A percentile compares a stretch with the other conserved stretches of the same genome.
phyloP scores from a whole-genome alignment of 2,113 vertebrate species.

The Edolisoma coerulescens region DNA sequence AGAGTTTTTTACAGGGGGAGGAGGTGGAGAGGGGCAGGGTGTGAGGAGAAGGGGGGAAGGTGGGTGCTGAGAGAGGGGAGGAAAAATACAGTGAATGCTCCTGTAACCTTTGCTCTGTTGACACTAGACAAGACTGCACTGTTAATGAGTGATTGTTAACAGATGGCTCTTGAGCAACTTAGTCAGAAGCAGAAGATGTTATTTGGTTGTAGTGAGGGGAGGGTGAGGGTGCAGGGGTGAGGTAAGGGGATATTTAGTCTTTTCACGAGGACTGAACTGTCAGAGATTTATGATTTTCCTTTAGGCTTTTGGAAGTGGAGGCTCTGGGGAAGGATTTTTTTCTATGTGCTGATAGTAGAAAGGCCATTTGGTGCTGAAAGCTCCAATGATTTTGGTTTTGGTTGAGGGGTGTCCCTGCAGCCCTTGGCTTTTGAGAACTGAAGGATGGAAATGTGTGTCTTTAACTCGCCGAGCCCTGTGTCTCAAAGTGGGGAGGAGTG shows the following conservation, averaged over 20 bases:
- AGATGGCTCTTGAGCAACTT: conserved; percentile 56
- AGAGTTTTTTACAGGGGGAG: conserved; percentile 41
- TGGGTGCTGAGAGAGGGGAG: conserved; percentile 4
- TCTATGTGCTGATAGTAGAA: background rate
- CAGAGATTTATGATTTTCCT: conserved; percentile 39
- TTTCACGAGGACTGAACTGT: conserved; percentile 10
- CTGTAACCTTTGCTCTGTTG: conserved; percentile 71
- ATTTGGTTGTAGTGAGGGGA: conserved; percentile 20
- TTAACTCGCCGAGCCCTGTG: background rate
- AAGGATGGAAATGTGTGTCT: background rate
- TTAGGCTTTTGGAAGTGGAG: background rate
- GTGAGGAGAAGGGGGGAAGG: conserved; percentile 32
- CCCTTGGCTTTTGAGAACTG: background rate
- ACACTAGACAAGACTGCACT: conserved; percentile 73
- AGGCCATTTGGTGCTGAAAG: background rate
- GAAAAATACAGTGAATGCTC: conserved; percentile 75
- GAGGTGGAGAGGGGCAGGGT: background rate
- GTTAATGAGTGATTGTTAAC: conserved; percentile 73
- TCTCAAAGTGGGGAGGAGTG: background rate
- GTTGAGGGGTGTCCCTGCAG: background rate
- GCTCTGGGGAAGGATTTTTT: conserved; percentile 5
- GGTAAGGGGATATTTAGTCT: conserved; percentile 52
- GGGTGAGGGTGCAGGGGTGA: conserved; percentile 54
- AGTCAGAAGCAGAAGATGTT: conserved; percentile 41
- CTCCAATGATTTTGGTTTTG: background rate